Evolutionary conservation across 2,888 invertebrate genomes (phyloP).

Genomic region (Lasioglossum calceatum): DNA sequence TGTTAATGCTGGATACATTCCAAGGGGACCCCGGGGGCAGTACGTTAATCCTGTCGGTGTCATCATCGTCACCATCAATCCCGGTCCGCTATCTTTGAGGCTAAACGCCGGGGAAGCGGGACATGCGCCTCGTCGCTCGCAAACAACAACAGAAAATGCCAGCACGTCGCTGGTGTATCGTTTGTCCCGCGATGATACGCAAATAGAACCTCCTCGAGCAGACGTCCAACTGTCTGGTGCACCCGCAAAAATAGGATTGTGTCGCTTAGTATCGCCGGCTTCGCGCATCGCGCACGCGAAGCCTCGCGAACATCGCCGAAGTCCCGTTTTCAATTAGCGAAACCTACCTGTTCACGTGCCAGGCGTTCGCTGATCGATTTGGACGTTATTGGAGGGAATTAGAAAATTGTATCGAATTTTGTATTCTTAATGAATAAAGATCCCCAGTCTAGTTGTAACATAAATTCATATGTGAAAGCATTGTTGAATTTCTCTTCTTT

Average conservation of each 20-base stretch:
- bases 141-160: slow-evolving; percentile 72
- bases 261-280: slow-evolving; percentile 51
- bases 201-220: slow-evolving; percentile 71
- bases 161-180: slow-evolving; percentile 46
- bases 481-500: not conserved
- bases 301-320: slow-evolving; percentile 39
- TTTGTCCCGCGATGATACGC: slow-evolving; percentile 63
- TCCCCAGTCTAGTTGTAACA: too few species aligned
- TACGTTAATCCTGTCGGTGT: not conserved
- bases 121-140: not conserved
- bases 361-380: not conserved
- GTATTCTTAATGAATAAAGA: too few species aligned
- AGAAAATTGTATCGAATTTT: too few species aligned
- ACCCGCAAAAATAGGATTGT: slow-evolving; percentile 81
- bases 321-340: slow-evolving; percentile 2
- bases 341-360: not conserved
- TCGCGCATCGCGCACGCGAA: slow-evolving; percentile 41
- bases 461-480: too few species aligned
- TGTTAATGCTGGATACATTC: not conserved
- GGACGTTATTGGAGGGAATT: not conserved
- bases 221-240: slow-evolving; percentile 83
- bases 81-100: not conserved
- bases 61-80: not conserved
- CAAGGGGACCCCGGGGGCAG: not conserved
- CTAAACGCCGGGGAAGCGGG: not conserved